Base-by-base conservation (phyloP, 2,113 vertebrate genomes). In the Notothenia rossii region DNA sequence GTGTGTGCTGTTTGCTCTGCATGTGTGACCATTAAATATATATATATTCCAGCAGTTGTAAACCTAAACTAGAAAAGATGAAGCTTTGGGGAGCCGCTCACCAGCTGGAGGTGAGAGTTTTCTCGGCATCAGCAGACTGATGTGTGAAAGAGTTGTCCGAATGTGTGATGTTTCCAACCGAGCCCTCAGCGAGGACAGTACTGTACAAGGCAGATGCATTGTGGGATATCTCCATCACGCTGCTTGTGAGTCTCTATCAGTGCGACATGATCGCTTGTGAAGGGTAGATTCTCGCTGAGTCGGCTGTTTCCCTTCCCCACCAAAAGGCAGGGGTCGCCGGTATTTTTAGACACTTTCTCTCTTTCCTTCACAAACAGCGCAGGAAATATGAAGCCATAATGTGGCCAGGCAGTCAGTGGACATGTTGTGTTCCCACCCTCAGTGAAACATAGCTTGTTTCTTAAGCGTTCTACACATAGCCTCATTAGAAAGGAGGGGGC, bases 271-370 rank as follows among this genome's bases (percentile, higher is more conserved):
- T 89, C 68, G 22, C 68, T 45, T 53, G 33, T 80, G 85, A 93
- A 92, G 86, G 91, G 88, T 77, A 88, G 85, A 86, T 82, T 90
- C 79, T 89, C 20, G 85, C 91, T 86, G 90, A 93, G 90, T 79
- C 55, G 64, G 82, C 85, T 80, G n/a, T 83, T 83, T 82, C 62
- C 51, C 49, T 83, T 50, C 84, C 59, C 77, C 77, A 84, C 66
- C 69, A 77, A 89, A 77, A 80, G 73, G 63, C 46, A 45, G 14
- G 29, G 58, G 25, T 59, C 74, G 73, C 17, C 46, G 77, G 64
- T 89, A 86, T 87, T 86, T 93, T 87, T 89, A 88, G 88, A 79
- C 5, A 9, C 20, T 36, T 58, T 77, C 36, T 59, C 46, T 75
- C 25, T 66, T 49, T 85, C 54, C 76, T 25, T 82, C 25, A 60